These are phyloP conservation scores for Polylopha cassiicola DNA, from an alignment of 2,888 invertebrate genomes.

Conservation along the genomic window DNA sequence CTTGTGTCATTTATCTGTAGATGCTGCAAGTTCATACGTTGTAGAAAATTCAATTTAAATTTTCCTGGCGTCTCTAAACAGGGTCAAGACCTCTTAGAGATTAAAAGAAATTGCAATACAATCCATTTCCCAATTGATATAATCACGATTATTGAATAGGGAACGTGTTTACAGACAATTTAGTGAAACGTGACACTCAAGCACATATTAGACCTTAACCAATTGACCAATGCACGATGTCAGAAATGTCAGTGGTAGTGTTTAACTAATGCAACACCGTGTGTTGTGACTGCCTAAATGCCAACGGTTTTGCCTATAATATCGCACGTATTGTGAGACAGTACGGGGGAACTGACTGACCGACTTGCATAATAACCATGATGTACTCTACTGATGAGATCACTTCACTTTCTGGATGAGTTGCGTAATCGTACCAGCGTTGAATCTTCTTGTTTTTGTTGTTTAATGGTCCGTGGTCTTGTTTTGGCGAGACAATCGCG, in stretches of 20 bases:
- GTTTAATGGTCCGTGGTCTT: no score
- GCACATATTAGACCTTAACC: conserved; percentile 19
- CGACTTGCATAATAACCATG: conserved; percentile 40
- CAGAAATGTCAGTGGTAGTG: conserved; percentile 46
- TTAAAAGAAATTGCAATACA: no score
- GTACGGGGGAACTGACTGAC: conserved; percentile 38
- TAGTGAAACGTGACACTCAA: conserved; percentile 27
- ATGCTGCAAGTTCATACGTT: no score
- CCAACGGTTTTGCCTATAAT: conserved; percentile 47
- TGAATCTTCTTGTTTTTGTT: no score
- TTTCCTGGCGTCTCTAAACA: no score
- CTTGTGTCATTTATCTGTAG: conserved; percentile 4
- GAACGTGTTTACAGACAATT: no score
- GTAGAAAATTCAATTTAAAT: no score
- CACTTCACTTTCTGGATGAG: conserved; percentile 22
- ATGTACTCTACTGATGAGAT: conserved; percentile 17
- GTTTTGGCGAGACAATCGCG: no score
- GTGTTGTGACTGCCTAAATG: conserved; percentile 45
- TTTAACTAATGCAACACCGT: conserved; percentile 40
- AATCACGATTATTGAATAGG: no score
- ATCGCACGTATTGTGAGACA: conserved; percentile 32
- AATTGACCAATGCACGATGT: conserved; percentile 49
- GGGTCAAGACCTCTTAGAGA: no score
- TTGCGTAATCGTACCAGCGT: conserved; percentile 3
- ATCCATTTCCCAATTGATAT: no score